Percentiles rank a stretch among this genome's conserved stretches.
Conservation (phyloP, 2,888 invertebrate genomes). For the Ectobius pallidus region DNA sequence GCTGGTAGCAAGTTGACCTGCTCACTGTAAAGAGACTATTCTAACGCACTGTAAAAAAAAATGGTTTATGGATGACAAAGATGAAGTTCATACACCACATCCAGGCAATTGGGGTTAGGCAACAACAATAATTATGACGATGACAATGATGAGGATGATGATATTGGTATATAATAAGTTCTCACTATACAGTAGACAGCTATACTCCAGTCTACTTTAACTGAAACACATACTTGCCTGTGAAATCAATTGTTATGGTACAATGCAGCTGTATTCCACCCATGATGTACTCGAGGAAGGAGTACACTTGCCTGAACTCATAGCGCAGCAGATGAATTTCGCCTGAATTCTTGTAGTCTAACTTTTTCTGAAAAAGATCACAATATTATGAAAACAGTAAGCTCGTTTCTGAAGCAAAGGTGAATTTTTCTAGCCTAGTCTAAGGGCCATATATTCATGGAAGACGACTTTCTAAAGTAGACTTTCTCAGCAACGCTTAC, state of each 20-base stretch:
- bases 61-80: neutral
- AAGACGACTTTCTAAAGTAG: too few species aligned
- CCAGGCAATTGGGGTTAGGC: neutral
- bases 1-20: too few species aligned
- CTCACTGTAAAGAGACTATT: too few species aligned
- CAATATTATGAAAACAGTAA: too few species aligned
- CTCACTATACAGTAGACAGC: too few species aligned
- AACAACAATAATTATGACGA: neutral
- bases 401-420: too few species aligned
- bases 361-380: constrained; percentile 53
- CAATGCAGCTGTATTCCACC: constrained; percentile 59
- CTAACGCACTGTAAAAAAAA: neutral
- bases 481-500: too few species aligned
- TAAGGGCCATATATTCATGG: too few species aligned
- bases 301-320: constrained; percentile 49
- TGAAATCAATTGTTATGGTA: constrained; percentile 59
- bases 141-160: neutral
- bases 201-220: too few species aligned
- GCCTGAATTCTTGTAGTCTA: constrained; percentile 57
- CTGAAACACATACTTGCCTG: constrained; percentile 51
- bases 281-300: constrained; percentile 64
- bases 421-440: too few species aligned
- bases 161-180: neutral
- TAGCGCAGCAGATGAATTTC: constrained; percentile 46
- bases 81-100: neutral